Conservation (phyloP, 2,113 vertebrate species). For the Setophaga petechia region DNA sequence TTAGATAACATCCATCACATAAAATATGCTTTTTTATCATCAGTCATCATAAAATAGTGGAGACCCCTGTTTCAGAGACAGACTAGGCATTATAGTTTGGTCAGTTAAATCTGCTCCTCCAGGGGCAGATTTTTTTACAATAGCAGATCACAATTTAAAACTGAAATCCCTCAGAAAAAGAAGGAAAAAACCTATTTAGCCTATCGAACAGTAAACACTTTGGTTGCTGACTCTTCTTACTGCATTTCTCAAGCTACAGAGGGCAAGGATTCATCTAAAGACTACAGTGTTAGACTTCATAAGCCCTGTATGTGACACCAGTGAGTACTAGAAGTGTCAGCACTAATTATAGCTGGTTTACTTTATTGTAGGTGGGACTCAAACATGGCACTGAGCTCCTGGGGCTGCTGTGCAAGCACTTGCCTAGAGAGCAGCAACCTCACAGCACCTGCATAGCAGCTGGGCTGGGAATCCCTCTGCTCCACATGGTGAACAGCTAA, state of each 20-base stretch:
- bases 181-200: not conserved
- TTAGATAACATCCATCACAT: not conserved
- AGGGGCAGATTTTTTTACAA: not conserved
- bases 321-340: not conserved
- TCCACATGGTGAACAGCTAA: not conserved
- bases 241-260: not conserved
- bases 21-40: not conserved
- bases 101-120: not conserved
- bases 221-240: not conserved
- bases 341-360: not conserved
- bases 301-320: not conserved
- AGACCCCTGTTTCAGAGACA: not conserved
- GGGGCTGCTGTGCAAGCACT: not conserved
- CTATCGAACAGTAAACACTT: not conserved
- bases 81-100: not conserved
- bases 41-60: not conserved
- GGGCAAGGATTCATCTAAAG: not conserved
- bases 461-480: not conserved
- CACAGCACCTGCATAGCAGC: fast-evolving
- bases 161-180: not conserved
- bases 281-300: not conserved
- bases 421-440: not conserved
- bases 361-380: not conserved
- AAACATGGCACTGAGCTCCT: not conserved
- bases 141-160: not conserved